These are phyloP conservation scores for Caenorhabditis plicata DNA, from an alignment of 2,888 invertebrate genomes.

Conservation along the genomic window DNA sequence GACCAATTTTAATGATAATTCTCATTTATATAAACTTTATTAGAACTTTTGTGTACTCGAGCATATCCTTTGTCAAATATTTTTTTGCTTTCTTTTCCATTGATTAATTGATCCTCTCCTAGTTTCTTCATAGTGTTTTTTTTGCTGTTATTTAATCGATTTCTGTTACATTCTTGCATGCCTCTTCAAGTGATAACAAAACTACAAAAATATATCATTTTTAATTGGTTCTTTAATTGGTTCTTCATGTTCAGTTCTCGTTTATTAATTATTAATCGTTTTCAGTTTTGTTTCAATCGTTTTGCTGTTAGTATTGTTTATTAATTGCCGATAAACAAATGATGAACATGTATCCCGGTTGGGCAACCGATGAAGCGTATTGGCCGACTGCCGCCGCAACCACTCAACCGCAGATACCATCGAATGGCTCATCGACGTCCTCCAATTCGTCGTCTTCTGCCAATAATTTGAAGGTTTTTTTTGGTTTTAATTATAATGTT, in stretches of 20 bases:
- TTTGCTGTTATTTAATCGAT: too few species aligned
- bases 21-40: too few species aligned
- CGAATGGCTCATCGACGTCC: constrained; percentile 17
- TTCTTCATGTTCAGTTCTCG: background rate
- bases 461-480: constrained; percentile 23
- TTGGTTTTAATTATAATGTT: too few species aligned
- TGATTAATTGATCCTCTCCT: background rate
- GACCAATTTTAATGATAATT: too few species aligned
- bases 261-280: background rate
- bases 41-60: too few species aligned
- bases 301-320: too few species aligned
- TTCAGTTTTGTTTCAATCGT: too few species aligned
- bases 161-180: too few species aligned
- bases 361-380: constrained; percentile 36
- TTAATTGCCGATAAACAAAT: too few species aligned
- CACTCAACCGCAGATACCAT: constrained; percentile 1
- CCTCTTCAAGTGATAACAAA: too few species aligned
- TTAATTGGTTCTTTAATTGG: background rate
- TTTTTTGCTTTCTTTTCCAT: constrained; percentile 3
- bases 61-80: too few species aligned
- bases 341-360: constrained; percentile 43
- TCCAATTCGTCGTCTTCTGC: constrained; percentile 14
- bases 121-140: background rate
- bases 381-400: constrained; percentile 22
- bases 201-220: too few species aligned